Evolutionary conservation across 2,888 invertebrate species (phyloP), one percentile per base, ranked within the genome.

Genomic region (Tubulanus polymorphus): DNA sequence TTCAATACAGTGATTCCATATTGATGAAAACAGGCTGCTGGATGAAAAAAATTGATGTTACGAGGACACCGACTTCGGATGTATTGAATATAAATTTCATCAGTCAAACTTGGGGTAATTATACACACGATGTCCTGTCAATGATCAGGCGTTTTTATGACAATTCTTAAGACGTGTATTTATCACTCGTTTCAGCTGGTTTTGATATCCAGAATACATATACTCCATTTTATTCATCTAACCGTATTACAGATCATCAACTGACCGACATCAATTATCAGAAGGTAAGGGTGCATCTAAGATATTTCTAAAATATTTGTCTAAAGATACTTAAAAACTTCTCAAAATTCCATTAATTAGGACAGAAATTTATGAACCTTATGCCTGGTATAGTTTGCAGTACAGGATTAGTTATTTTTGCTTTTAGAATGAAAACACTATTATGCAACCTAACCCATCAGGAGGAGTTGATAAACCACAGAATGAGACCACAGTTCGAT

Each of bases 51-150:
- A 37, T 75, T 15, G 67, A 68, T 5, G 61, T 75, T 6, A 65
- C 56, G 20, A 62, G 69, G 32, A 69, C 70, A 23, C 37, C 37
- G 3, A 64, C 60, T 48, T 75, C 73, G 45, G 65, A 68, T 26
- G 71, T 72, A 51, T 62, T 79, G 32, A 66, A 46, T 55, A 69
- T 75, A 25, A 62, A 72, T 58, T 64, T 76, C 20, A 69, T 79
- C 37, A 77, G 75, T 60, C 72, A 73, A 53, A 72, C 74, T 23
- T 76, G 73, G 68, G 78, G 78, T 76, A 66, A 51, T 50, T 15
- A 41, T 27, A 20, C 28, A 20, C n/a, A 37, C 18, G 37, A 37
- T 20, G 23, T 37, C 37, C 35, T 52, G 52, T 28, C 20, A 37
- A 29, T 46, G 52, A 37, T 52, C 23, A 27, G 18, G 45, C 20